Evolutionary conservation across 30 jellyfish, hydroid and myxozoan species (phyloP).

Genomic region (Cassiopea andromeda): DNA sequence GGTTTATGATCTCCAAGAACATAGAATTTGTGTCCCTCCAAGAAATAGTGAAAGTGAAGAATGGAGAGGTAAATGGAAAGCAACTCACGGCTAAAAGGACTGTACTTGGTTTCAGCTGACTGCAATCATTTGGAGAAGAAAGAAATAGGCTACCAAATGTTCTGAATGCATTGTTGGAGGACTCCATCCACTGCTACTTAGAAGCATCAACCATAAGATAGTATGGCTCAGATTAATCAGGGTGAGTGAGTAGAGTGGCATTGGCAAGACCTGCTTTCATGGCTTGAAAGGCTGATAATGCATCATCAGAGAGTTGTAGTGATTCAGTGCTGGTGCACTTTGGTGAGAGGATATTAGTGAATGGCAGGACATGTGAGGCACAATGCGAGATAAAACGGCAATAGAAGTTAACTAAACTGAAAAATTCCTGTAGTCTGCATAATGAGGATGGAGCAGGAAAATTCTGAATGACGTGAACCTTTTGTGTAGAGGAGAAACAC

Average conservation of each 20-base stretch:
- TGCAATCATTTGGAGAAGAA: conserved; percentile 31
- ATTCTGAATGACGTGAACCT: conserved; percentile 31
- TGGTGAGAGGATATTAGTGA: conserved; percentile 23
- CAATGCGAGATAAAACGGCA: conserved; percentile 52
- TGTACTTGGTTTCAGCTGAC: conserved; percentile 38
- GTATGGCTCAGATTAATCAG: conserved; percentile 33
- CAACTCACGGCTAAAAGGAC: conserved; percentile 50
- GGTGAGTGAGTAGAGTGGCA: conserved; percentile 51
- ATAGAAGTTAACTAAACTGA: conserved; percentile 24
- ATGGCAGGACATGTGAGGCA: conserved; percentile 36
- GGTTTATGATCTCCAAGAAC: conserved; percentile 46
- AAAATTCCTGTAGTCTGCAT: conserved; percentile 8
- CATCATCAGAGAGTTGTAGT: conserved; percentile 7
- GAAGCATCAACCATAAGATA: conserved; percentile 64
- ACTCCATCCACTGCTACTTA: conserved; percentile 36
- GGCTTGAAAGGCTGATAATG: conserved; percentile 29
- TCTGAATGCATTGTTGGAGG: conserved; percentile 16
- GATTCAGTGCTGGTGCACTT: not conserved
- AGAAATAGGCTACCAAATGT: conserved; percentile 34
- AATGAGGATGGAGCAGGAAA: not conserved
- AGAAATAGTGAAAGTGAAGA: conserved; percentile 20
- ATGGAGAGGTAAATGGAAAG: conserved; percentile 51
- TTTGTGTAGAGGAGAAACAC: conserved; percentile 24
- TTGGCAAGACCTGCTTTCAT: conserved; percentile 40
- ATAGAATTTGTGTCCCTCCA: conserved; percentile 59